Conservation (phyloP, 1,140 invertebrate species). For the Brachionus koreanus region DNA sequence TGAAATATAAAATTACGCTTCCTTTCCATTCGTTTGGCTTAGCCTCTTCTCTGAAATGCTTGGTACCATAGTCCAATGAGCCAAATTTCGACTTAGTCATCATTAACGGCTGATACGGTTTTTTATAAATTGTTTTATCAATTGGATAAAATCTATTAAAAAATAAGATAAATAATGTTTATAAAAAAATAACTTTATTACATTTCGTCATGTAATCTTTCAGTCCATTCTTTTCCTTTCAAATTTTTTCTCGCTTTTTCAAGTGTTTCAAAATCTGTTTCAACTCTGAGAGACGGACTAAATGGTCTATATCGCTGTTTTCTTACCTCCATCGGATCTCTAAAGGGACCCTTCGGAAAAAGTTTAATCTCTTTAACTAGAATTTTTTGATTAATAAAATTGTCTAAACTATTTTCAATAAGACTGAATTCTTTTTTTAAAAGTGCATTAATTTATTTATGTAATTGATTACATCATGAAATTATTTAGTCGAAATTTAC, state of each 20-base stretch:
- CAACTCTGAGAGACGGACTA: conserved; percentile 54
- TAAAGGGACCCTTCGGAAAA: conserved; percentile 55
- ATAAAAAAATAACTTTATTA: conserved; percentile 45
- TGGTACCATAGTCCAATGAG: conserved; percentile 53
- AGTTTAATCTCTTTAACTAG: background rate
- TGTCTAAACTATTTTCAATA: too few species aligned
- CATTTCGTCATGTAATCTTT: conserved; percentile 54
- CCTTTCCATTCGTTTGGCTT: conserved; percentile 49
- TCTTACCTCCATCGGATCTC: conserved; percentile 54
- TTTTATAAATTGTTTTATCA: conserved; percentile 46
- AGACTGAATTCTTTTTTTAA: too few species aligned
- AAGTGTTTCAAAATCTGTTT: conserved; percentile 53
- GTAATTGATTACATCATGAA: too few species aligned
- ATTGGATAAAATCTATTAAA: conserved; percentile 54
- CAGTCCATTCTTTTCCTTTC: conserved; percentile 56
- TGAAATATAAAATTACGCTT: conserved; percentile 48
- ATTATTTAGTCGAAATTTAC: too few species aligned
- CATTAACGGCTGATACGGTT: conserved; percentile 52
- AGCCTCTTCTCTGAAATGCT: conserved; percentile 54
- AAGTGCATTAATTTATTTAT: too few species aligned
- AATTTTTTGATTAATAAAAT: too few species aligned
- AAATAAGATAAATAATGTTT: background rate
- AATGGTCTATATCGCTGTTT: conserved; percentile 57
- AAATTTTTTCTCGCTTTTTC: conserved; percentile 54
- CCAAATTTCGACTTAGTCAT: conserved; percentile 54